Base-by-base conservation (phyloP, 2,797 vertebrate species). In the Leucoraja ocellata region DNA sequence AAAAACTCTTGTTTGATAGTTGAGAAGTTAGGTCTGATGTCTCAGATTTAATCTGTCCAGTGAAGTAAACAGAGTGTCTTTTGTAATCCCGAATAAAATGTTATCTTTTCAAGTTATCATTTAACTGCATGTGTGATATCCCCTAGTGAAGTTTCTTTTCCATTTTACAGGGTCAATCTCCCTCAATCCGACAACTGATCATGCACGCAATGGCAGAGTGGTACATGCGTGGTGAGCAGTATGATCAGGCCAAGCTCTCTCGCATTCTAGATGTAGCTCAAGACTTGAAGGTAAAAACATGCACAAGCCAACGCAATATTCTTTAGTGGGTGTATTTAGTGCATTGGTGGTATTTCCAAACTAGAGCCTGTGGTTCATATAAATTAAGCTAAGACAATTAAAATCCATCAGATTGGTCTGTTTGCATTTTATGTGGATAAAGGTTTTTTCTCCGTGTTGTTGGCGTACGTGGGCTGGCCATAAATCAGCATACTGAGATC, bases 151-250 rank as follows among this genome's bases (percentile, higher is more conserved):
- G 23, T 86, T 63, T 58, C 1, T 54, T 61, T 68, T 16, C 39
- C 36, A 16, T 54, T 23, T 46, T 14, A 93, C 93, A 98, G 98
- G 99, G 99, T 94, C 99, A 99, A 96, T 99, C 99, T 96, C 99
- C 99, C 93, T 99, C 99, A 32, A 99, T 99, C 95, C 99, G 99
- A 94, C 99, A 99, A 96, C 97, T 99, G 81, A 99, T 99, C 95
- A 99, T 99, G 99, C 99, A 99, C 96, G 99, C 99, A 0, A 99
- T 99, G 99, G 99, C 99, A 93, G 99, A 99, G 95, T 99, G 99
- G 99, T 99, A 99, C 96, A 99, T 99, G 98, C 97, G 98, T 96
- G 99, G 98, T 93, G 99, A 99, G 93, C 99, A 99, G 95, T 99
- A 99, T 79, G 99, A 99, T 95, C 99, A 99, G 96, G 98, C 99